Base-by-base conservation (phyloP, 2,888 invertebrate species). In the Embidobia sp. region DNA sequence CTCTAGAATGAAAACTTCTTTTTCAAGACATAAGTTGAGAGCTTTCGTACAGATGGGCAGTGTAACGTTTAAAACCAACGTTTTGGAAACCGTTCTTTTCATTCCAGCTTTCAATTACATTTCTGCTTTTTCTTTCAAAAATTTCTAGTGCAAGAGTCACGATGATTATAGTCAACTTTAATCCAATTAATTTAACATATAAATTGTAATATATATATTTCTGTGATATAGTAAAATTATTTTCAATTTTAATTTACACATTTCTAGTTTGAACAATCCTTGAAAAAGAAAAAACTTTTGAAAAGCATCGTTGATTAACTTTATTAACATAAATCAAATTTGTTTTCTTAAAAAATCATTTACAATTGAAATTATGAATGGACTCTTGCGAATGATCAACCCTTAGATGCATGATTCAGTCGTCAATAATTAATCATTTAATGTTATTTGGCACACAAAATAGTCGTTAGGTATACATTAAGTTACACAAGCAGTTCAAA, bases 21-120 rank as follows among this genome's bases (percentile, higher is more conserved):
- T 55, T 42, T 51, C 44, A 7, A 63, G 37, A 72, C 48, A 63
- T 61, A 53, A 61, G 61, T 61, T 46, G 61, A 61, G 42, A 59
- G 61, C 53, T 70, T 70, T 70, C 70, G 37, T 63, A 42, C 35
- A 72, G 55, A 48, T 40, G 55, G 72, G 72, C 72, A 72, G 72
- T 72, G 72, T 61, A 46, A 61, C 37, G 55, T 72, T 69, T 27
- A 57, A 57, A 29, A 22, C 22, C 22, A 48, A 55, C 15, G 15
- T 27, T 26, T 59, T 51, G 48, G 31, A 40, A 57, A 69, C 18
- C 27, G 40, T 29, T 27, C 3, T 53, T n/a, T 10, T 26, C 19
- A 37, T 15, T 26, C 18, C 10, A 10, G 0, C 22, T n/a, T 26
- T 35, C 33, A 22, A 22, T 35, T 29, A 42, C 33, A 22, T 31